Conservation (phyloP, 2,797 vertebrate species). For the Falco concolor region DNA sequence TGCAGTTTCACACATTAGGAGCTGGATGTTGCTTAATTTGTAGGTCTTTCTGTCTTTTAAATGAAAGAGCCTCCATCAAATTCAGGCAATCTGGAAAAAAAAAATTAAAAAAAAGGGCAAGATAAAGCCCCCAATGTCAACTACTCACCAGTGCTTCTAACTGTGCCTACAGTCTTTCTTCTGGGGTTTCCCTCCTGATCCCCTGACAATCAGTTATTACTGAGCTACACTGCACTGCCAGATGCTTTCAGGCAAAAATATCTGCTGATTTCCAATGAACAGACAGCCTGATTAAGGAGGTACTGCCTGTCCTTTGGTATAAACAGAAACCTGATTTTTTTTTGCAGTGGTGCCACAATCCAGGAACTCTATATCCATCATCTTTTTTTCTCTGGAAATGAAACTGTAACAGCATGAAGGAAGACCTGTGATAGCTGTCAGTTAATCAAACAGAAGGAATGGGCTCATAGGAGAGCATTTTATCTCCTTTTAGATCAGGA, state of each 20-base stretch:
- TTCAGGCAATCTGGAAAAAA: neutral
- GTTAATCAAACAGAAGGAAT: slow-evolving; percentile 3
- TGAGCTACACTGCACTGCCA: neutral
- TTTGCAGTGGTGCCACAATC: neutral
- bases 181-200: neutral
- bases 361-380: neutral
- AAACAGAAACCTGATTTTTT: neutral
- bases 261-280: neutral
- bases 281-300: neutral
- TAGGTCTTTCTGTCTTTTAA: slow-evolving; percentile 9
- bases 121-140: neutral
- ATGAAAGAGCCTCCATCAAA: neutral
- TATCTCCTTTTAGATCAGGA: neutral
- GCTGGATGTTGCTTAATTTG: slow-evolving; percentile 51
- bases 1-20: slow-evolving; percentile 63
- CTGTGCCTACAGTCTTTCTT: neutral
- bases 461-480: neutral
- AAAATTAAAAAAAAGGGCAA: neutral
- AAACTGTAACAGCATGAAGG: neutral
- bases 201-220: neutral
- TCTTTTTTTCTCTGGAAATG: neutral
- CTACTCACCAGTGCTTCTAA: neutral
- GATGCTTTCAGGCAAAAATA: slow-evolving; percentile 10
- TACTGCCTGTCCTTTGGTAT: neutral
- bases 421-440: neutral